Evolutionary conservation across 2,797 vertebrate genomes (phyloP), one percentile per base, ranked within the genome.

Genomic region (Bucorvus abyssinicus): DNA sequence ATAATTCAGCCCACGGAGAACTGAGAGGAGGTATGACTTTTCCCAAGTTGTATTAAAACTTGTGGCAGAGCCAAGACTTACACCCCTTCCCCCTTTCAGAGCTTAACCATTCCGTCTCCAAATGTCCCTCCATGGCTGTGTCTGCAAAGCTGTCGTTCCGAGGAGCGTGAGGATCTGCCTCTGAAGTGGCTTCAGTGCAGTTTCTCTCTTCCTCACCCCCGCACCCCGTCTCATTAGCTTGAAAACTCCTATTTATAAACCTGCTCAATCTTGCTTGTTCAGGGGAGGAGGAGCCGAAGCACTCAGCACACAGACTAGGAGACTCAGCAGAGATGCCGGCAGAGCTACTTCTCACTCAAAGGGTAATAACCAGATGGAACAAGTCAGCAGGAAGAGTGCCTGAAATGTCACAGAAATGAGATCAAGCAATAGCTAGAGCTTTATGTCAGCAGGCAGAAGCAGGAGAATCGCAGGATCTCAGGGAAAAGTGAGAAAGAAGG

Each of bases 341-440:
- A 97, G 91, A 92, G 82, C 79, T 96, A 34, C 95, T 92, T 94
- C 93, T 95, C 91, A 78, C 94, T 93, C 84, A 91, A 96, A 96
- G 94, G 94, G 94, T 96, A 97, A 95, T 96, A 97, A 96, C 89
- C 96, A 97, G 94, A 95, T 96, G 95, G 95, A 96, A 94, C 90
- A 93, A 96, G 87, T 95, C 90, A 97, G 95, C 94, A 96, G 94
- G 94, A 95, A 96, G 91, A 94, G 87, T 73, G 89, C 87, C 94
- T 96, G 96, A 96, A 96, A 96, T 97, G 95, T 96, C 95, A 97
- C 95, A 92, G 94, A 91, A 96, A 96, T 96, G 95, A 96, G 94
- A 96, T 95, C 96, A 97, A 96, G 95, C 93, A 91, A 88, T 84
- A 95, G 92, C 94, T 91, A 92, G 63, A 96, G 87, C 94, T 90